Evolutionary conservation across 2,797 vertebrate genomes (phyloP), one percentile per base, ranked within the genome.

Genomic region (Sebastolobus alascanus): DNA sequence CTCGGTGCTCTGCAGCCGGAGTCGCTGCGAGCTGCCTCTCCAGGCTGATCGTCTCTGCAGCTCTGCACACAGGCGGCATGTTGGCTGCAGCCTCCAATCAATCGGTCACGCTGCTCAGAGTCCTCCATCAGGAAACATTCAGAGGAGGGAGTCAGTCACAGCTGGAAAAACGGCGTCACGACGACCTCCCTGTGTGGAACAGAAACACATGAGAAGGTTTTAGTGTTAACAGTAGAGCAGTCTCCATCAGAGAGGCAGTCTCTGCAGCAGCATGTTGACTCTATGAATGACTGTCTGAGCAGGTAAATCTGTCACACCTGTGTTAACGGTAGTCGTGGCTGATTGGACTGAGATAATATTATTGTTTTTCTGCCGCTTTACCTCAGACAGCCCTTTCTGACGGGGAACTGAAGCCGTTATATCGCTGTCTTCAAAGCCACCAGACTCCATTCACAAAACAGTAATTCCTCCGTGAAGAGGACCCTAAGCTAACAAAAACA

Each of bases 281-380:
- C 35, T 29, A 1, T 59, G 73, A 79, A 16, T 50, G 68, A 75
- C 71, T 27, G 40, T 58, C 52, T 72, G 54, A 75, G 68, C 4
- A 75, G 68, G 58, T 60, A 78, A 84, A 82, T 67, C 29, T 33
- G 59, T 43, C 50, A 61, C 68, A 76, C 75, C 75, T 79, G 77
- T 27, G 43, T 25, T 72, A 25, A 46, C 61, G n/a, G 77, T 55
- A 59, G 67, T 55, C 64, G 5, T 18, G 61, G 72, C 55, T 82
- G 75, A 79, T 55, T 69, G 67, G 50, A n/a, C n/a, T n/a, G 25
- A 25, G 25, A 25, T 25, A 25, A 25, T 25, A 25, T 25, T 25
- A 25, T 25, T 25, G 25, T 25, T 18, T 46, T 46, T 46, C 43
- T 46, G 43, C 43, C 18, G 43, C 14, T 3, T 43, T 3, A 43